phyloP scores from a whole-genome alignment of 2,113 vertebrate species.

The Malurus elegans region DNA sequence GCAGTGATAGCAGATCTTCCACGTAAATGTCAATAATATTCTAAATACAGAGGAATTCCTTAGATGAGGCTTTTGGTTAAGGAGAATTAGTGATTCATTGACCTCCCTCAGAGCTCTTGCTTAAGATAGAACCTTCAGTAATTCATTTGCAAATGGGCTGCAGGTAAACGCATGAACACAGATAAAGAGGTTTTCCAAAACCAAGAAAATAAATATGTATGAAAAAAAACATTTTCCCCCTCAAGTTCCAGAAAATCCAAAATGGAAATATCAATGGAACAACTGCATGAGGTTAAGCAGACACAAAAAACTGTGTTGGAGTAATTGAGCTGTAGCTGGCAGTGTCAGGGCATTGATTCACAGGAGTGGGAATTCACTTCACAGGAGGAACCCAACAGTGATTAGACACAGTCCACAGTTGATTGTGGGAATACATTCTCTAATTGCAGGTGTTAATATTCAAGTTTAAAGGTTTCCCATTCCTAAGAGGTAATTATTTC shows the following conservation, averaged over 20 bases:
- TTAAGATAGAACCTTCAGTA: background rate
- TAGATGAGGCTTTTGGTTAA: background rate
- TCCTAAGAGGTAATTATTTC: background rate
- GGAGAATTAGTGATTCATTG: background rate
- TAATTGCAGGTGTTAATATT: background rate
- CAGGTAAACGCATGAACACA: background rate
- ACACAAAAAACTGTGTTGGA: background rate
- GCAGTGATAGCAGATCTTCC: background rate
- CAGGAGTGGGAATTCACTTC: background rate
- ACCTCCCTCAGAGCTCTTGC: background rate
- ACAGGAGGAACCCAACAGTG: accelerated
- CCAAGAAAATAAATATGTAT: background rate
- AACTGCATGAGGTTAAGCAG: background rate
- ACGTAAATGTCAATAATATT: background rate
- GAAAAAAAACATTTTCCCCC: background rate
- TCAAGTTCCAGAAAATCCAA: background rate
- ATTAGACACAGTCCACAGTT: background rate
- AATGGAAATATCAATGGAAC: background rate
- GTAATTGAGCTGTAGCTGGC: background rate
- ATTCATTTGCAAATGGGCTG: background rate
- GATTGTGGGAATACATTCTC: background rate
- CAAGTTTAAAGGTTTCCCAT: background rate
- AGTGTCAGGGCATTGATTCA: background rate
- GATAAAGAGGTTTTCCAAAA: background rate
- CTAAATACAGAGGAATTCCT: background rate